A percentile compares a stretch with the other conserved stretches of the same genome.
Evolutionary conservation across 2,888 invertebrate species (phyloP).

Genomic region (Ctena decussata): DNA sequence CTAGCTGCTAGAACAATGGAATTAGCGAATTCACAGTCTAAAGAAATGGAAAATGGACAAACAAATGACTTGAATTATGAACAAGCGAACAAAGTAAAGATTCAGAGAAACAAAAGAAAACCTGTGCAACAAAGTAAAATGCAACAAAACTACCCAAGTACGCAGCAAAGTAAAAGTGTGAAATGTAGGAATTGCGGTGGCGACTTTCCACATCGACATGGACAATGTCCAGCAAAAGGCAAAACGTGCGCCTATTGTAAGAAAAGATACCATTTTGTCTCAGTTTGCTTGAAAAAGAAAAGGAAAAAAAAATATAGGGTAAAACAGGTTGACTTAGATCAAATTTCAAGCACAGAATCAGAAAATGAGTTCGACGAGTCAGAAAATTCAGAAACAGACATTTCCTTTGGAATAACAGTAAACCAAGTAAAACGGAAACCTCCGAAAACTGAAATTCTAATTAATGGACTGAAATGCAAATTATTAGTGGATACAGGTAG

Average conservation of each 20-base stretch:
- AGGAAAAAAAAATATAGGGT: background rate
- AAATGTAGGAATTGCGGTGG: background rate
- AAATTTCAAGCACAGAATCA: background rate
- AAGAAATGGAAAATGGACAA: too few species aligned
- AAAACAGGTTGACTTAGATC: background rate
- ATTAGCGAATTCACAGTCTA: too few species aligned
- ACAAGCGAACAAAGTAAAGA: background rate
- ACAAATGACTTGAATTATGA: background rate
- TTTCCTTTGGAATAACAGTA: background rate
- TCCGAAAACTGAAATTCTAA: background rate
- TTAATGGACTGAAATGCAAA: background rate
- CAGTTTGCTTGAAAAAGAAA: background rate
- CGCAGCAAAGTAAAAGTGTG: background rate
- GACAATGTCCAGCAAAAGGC: background rate
- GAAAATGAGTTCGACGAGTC: background rate
- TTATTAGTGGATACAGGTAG: background rate
- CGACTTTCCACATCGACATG: background rate
- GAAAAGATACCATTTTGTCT: background rate
- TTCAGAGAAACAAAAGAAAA: background rate
- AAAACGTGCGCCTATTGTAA: background rate
- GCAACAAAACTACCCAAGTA: background rate
- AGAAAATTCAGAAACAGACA: background rate
- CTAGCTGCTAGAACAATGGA: too few species aligned
- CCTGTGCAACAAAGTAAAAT: background rate
- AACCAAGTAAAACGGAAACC: background rate